Base-by-base conservation (phyloP, 2,113 vertebrate species). In the Gadus macrocephalus region DNA sequence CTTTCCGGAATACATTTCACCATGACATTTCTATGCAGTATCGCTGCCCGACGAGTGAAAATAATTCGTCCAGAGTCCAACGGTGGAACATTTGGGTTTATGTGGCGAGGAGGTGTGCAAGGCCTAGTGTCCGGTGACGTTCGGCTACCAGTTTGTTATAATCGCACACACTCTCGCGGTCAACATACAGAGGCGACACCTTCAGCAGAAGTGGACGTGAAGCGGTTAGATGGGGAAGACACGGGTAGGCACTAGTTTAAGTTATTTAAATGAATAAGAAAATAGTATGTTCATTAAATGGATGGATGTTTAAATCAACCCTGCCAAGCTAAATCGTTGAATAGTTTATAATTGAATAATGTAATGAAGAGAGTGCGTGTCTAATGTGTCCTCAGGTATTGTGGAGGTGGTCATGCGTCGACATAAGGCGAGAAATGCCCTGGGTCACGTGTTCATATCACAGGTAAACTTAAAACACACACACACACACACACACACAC, bases 361-460 rank as follows among this genome's bases (percentile, higher is more conserved):
- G 42, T 49, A 49, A 49, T 9, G 12, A 9, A 49, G 8, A 11
- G 42, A 11, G 42, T 49, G 42, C 11, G 42, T 49, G 42, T 49
- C 31, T 7, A 35, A 35, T 35, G 42, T 12, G 42, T 49, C 2
- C 4, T 60, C 70, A 93, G 92, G 92, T 35, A 91, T 92, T 17
- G 90, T 90, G 63, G 95, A 97, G 86, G 93, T 98, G 87, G 58
- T 93, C 81, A 94, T 99, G 96, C 92, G 93, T 81, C 93, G 94
- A 79, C 91, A 93, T 27, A 90, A 79, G 17, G 94, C 93, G 0
- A 88, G 90, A 69, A 99, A 99, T 75, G 93, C 96, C 68, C 87
- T 99, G 78, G 97, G 97, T 55, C 91, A 90, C 1, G 80, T 95
- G 79, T 95, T 98, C 76, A 92, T 99, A 72, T 90, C 89, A 31